Conservation (phyloP, 1,140 invertebrate species). For the Bombus soroeensis region DNA sequence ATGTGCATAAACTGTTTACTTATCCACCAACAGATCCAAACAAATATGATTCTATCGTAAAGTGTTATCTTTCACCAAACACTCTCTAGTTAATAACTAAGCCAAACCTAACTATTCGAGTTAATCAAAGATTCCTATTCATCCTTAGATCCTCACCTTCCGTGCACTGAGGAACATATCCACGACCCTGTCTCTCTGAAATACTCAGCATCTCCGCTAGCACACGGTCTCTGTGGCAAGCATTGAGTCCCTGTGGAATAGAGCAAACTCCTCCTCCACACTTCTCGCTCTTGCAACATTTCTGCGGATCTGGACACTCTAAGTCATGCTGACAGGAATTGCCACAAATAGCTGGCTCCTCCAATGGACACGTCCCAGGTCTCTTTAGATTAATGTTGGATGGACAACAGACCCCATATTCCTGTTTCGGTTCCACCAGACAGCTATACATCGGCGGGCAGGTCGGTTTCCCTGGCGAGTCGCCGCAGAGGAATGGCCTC, state of each 20-base stretch:
- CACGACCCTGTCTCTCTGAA: slow-evolving; percentile 90
- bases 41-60: not conserved
- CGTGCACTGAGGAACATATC: slow-evolving; percentile 92
- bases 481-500: slow-evolving; percentile 92
- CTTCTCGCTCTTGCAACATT: slow-evolving; percentile 89
- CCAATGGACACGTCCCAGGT: slow-evolving; percentile 88
- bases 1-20: not conserved
- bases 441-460: slow-evolving; percentile 92
- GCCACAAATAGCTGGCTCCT: slow-evolving; percentile 84
- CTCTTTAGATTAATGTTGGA: slow-evolving; percentile 89
- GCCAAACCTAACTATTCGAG: not conserved
- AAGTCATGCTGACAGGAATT: slow-evolving; percentile 88
- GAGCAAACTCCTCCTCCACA: slow-evolving; percentile 84
- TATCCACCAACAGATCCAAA: not conserved
- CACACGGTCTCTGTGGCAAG: slow-evolving; percentile 89
- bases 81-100: not conserved
- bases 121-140: not conserved
- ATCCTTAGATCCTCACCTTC: slow-evolving; percentile 71
- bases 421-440: slow-evolving; percentile 89
- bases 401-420: slow-evolving; percentile 95
- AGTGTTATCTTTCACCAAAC: not conserved
- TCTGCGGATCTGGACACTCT: slow-evolving; percentile 90
- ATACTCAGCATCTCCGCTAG: slow-evolving; percentile 90
- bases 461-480: slow-evolving; percentile 89
- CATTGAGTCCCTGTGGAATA: slow-evolving; percentile 75